phyloP scores from a whole-genome alignment of 2,113 vertebrate genomes.

The Lanius ludovicianus region DNA sequence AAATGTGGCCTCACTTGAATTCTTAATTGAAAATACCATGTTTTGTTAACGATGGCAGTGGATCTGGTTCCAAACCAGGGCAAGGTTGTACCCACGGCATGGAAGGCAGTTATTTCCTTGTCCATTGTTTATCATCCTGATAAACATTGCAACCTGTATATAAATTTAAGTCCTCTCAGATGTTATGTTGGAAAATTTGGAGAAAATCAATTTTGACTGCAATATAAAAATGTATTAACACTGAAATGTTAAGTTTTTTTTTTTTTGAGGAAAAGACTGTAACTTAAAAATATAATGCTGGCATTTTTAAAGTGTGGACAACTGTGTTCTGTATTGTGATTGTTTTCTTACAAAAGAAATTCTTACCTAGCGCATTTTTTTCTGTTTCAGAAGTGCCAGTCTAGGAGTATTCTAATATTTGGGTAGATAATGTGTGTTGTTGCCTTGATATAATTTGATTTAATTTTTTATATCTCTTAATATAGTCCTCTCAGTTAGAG shows the following conservation, averaged over 20 bases:
- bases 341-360: background rate
- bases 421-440: background rate
- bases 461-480: background rate
- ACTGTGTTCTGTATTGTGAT: background rate
- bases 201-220: background rate
- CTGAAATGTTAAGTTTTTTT: background rate
- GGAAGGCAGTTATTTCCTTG: background rate
- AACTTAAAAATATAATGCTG: background rate
- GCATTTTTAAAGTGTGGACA: background rate
- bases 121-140: background rate
- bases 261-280: background rate
- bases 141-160: background rate
- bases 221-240: background rate
- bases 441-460: background rate
- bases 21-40: background rate
- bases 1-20: background rate
- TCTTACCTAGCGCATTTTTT: background rate
- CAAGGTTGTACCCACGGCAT: background rate
- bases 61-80: background rate
- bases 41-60: background rate
- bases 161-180: background rate
- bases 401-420: background rate
- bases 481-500: background rate
- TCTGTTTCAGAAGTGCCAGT: background rate
- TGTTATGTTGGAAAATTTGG: background rate